Conservation (phyloP, 2,113 vertebrate genomes). For the Alethe castanea region DNA sequence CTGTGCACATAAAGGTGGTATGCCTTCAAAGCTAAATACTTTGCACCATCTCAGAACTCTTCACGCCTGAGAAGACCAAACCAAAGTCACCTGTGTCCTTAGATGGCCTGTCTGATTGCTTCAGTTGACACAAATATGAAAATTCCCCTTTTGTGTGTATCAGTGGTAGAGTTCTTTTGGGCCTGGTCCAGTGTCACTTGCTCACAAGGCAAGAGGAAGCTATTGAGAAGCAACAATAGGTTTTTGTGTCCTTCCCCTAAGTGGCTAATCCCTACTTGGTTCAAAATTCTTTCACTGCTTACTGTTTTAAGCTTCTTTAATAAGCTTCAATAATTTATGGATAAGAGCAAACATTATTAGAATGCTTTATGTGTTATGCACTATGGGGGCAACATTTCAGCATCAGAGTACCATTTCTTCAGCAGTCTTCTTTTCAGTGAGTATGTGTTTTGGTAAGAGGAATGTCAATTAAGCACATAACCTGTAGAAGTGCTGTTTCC, state of each 20-base stretch:
- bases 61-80: background rate
- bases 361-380: background rate
- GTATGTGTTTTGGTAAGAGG: background rate
- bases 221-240: background rate
- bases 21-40: background rate
- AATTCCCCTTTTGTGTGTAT: background rate
- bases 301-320: constrained; percentile 13
- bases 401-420: background rate
- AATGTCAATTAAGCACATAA: background rate
- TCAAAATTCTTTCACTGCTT: background rate
- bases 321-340: background rate
- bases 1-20: background rate
- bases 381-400: background rate
- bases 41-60: background rate
- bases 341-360: background rate
- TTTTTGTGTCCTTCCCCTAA: background rate
- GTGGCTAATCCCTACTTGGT: background rate
- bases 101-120: background rate
- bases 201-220: background rate
- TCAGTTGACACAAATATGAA: background rate
- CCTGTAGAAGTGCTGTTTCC: background rate
- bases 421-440: background rate
- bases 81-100: background rate
- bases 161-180: background rate
- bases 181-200: background rate